These are phyloP conservation scores for Tortricodes alternella DNA, from an alignment of 2,888 invertebrate species.

Conservation along the genomic window DNA sequence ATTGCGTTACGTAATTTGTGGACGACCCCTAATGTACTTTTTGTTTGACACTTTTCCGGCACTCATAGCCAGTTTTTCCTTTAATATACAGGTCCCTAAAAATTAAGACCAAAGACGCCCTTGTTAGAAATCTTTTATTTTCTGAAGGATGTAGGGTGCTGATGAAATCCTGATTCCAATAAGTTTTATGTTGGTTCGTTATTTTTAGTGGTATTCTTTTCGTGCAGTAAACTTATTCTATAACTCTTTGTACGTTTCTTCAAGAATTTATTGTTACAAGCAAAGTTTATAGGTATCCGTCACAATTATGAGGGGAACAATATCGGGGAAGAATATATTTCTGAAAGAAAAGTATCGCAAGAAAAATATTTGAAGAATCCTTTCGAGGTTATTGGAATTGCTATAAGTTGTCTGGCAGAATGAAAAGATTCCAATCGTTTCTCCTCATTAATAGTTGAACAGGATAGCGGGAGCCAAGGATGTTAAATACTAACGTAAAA, in stretches of 20 bases:
- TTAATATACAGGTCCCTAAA: constrained; percentile 2
- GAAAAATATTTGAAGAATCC: background rate
- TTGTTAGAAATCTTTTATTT: constrained; percentile 21
- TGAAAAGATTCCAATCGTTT: too few relatives aligned
- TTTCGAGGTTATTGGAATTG: background rate
- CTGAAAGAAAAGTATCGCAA: background rate
- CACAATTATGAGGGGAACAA: background rate
- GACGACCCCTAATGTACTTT: too few relatives aligned
- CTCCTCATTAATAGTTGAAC: too few relatives aligned
- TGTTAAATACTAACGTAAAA: too few relatives aligned
- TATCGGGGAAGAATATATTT: background rate
- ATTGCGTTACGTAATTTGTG: too few relatives aligned
- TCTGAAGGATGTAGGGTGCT: constrained; percentile 18
- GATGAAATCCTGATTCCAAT: constrained; percentile 29
- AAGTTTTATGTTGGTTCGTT: constrained; percentile 25
- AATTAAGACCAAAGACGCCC: constrained; percentile 3
- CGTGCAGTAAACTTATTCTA: constrained; percentile 20
- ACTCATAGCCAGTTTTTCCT: too few relatives aligned
- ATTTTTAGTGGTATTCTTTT: constrained; percentile 21
- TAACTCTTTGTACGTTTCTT: background rate
- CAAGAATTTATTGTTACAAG: constrained; percentile 5
- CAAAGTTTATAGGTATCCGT: constrained; percentile 8
- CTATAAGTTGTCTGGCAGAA: too few relatives aligned
- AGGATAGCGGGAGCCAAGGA: too few relatives aligned
- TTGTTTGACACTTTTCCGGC: too few relatives aligned